Evolutionary conservation across 64 coral and sea anemone species (phyloP).

Genomic region (Montipora cactus): DNA sequence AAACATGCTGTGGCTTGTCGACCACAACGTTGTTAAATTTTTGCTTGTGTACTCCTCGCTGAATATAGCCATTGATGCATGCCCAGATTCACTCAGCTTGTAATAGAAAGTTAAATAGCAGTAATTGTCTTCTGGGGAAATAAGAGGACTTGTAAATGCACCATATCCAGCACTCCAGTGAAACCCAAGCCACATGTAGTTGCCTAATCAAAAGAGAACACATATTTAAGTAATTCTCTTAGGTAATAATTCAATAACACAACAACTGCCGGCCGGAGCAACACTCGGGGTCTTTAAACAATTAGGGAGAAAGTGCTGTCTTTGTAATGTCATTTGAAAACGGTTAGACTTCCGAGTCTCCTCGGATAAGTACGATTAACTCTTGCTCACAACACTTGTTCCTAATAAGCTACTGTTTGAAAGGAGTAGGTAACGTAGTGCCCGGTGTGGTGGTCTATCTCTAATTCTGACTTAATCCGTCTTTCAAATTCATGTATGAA

Average conservation of each 20-base stretch:
- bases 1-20: not conserved
- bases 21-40: not conserved
- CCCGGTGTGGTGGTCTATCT: no score
- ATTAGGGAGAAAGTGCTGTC: no score
- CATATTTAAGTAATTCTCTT: not conserved
- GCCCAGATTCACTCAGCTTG: not conserved
- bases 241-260: not conserved
- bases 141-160: not conserved
- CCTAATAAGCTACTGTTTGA: no score
- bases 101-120: slow-evolving; percentile 37
- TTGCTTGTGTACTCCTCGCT: not conserved
- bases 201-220: not conserved
- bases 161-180: not conserved
- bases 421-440: no score
- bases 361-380: no score
- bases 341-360: no score
- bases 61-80: not conserved
- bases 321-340: no score
- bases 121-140: not conserved
- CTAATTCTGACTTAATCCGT: no score
- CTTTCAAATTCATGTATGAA: no score
- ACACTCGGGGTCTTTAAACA: no score
- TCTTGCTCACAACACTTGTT: no score
- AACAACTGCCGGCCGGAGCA: no score
- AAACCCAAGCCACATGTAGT: not conserved